A percentile compares a stretch with the other conserved stretches of the same genome.
These are phyloP conservation scores for Anser brachyrhynchus DNA, from an alignment of 2,113 vertebrate species.

Conservation along the genomic window DNA sequence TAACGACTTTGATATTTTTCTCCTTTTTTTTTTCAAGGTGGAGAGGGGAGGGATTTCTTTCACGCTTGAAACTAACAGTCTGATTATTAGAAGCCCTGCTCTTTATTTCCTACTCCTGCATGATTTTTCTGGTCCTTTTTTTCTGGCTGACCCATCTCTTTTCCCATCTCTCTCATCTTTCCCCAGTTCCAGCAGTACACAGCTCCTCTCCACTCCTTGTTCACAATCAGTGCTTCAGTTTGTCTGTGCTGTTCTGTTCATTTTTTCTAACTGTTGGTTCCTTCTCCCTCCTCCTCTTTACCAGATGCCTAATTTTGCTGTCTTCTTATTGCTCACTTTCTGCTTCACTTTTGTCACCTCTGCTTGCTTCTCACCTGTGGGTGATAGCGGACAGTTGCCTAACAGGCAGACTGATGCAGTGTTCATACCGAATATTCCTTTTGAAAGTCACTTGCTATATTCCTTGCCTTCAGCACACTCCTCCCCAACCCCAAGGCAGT, in stretches of 20 bases:
- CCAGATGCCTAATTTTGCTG: not conserved
- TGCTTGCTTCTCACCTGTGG: not conserved
- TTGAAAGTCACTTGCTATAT: not conserved
- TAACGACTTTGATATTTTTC: not conserved
- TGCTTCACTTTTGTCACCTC: not conserved
- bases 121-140: not conserved
- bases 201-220: not conserved
- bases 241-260: not conserved
- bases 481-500: not conserved
- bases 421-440: not conserved
- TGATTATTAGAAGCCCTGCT: not conserved
- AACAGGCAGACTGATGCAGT: not conserved
- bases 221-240: not conserved
- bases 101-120: not conserved
- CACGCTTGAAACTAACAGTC: not conserved
- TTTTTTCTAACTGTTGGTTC: not conserved
- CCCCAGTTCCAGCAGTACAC: not conserved
- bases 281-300: not conserved
- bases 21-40: not conserved
- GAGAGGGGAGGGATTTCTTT: not conserved
- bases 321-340: not conserved
- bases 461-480: not conserved
- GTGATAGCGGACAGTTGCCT: not conserved
- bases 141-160: not conserved
- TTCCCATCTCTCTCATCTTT: not conserved